Conservation (phyloP, 2,888 invertebrate genomes). For the Spialia ferax region DNA sequence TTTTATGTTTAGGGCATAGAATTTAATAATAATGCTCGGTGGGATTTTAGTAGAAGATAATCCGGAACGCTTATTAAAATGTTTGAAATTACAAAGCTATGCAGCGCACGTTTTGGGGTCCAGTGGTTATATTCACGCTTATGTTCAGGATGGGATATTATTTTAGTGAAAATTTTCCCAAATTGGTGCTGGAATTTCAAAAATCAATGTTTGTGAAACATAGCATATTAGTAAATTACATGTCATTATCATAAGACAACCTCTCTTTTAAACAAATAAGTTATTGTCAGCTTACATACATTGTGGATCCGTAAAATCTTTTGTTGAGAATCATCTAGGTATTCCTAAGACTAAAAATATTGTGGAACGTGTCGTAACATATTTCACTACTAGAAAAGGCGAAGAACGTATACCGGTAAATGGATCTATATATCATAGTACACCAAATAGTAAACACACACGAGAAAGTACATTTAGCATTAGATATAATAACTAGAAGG, state of each 20-base stretch:
- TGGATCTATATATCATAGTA: background rate
- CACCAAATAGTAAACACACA: conserved; percentile 13
- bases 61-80: conserved; percentile 38
- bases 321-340: too few relatives aligned
- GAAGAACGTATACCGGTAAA: background rate
- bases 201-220: background rate
- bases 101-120: conserved; percentile 23
- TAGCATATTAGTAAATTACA: background rate
- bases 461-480: conserved; percentile 22
- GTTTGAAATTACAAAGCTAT: conserved; percentile 37
- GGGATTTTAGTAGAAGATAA: conserved; percentile 37
- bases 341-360: background rate
- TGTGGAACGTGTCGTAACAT: background rate
- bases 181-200: background rate
- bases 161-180: conserved; percentile 3
- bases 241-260: too few relatives aligned
- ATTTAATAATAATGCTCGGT: conserved; percentile 37
- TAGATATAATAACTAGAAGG: conserved; percentile 36
- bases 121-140: conserved; percentile 23
- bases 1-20: conserved; percentile 35
- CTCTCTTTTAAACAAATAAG: background rate
- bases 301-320: too few relatives aligned
- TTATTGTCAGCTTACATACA: too few relatives aligned
- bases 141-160: background rate
- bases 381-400: background rate